phyloP scores from a whole-genome alignment of 2,797 vertebrate species.

The Benthosema pterotum region DNA sequence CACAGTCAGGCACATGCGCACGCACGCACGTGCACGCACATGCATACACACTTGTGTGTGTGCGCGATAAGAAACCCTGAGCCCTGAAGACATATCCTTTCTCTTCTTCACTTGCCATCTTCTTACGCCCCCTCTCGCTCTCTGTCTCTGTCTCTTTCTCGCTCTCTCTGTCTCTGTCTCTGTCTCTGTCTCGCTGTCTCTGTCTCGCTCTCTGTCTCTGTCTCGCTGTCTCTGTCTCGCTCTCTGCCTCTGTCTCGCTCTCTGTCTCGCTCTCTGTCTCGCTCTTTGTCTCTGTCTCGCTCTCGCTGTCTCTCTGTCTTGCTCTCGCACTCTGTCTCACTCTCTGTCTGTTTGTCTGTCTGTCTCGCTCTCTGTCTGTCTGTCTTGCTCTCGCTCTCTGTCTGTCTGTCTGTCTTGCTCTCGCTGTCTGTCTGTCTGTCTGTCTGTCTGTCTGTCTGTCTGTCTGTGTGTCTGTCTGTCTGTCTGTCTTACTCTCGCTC shows the following conservation, averaged over 20 bases:
- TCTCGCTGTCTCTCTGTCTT: constrained; percentile 38
- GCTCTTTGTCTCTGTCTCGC: constrained; percentile 38
- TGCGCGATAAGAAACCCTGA: constrained; percentile 41
- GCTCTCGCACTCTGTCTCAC: constrained; percentile 40
- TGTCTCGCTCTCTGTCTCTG: constrained; percentile 40
- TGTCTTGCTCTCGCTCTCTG: constrained; percentile 39
- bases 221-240: constrained; percentile 41
- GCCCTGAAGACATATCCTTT: constrained; percentile 58
- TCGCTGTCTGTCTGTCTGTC: constrained; percentile 38
- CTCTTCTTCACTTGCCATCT: constrained; percentile 36
- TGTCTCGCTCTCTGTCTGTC: constrained; percentile 38
- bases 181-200: constrained; percentile 21
- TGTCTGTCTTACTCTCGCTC: too few species aligned
- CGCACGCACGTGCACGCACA: constrained; percentile 33
- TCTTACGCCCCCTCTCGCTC: constrained; percentile 7
- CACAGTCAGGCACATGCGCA: background rate
- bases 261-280: constrained; percentile 36
- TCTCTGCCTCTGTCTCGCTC: constrained; percentile 40
- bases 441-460: constrained; percentile 36
- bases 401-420: constrained; percentile 41
- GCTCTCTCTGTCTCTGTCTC: constrained; percentile 31
- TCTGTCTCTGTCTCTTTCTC: constrained; percentile 15
- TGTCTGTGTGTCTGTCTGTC: constrained; percentile 35
- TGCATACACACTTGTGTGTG: constrained; percentile 41
- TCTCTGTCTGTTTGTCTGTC: constrained; percentile 38